A percentile compares a stretch with the other conserved stretches of the same genome.
Conservation (phyloP, 1,140 invertebrate species). For the Calliphora vicina region DNA sequence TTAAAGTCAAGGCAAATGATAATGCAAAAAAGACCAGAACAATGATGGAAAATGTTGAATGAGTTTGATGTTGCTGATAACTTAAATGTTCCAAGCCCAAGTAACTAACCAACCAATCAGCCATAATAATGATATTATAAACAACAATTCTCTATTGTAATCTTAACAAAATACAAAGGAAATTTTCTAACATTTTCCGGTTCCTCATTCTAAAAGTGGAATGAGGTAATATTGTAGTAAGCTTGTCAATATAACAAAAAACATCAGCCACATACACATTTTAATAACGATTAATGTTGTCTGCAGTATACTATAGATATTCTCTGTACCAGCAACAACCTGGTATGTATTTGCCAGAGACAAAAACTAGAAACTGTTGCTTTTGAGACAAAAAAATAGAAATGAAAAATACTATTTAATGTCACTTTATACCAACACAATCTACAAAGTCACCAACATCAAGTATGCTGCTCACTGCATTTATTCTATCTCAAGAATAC, state of each 20-base stretch:
- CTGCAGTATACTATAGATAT: neutral
- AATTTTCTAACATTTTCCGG: neutral
- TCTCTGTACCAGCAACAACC: constrained; percentile 15
- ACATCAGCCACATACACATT: constrained; percentile 9
- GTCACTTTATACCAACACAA: neutral
- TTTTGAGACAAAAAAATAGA: too few species aligned
- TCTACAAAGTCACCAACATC: neutral
- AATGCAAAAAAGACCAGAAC: neutral
- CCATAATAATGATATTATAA: neutral
- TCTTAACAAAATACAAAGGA: neutral
- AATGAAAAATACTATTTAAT: neutral
- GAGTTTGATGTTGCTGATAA: neutral
- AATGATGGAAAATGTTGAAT: neutral
- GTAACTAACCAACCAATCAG: neutral
- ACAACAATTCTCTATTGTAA: constrained; percentile 1
- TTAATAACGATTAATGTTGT: constrained; percentile 37
- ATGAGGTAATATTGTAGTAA: neutral
- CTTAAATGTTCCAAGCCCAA: neutral
- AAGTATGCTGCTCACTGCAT: neutral
- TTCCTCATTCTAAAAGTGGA: neutral
- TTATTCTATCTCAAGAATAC: neutral
- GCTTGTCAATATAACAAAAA: neutral
- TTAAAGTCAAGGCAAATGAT: neutral
- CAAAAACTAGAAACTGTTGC: neutral
- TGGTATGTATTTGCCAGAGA: neutral